phyloP scores from a whole-genome alignment of 30 jellyfish, hydroid and myxozoan species.

The Hydractinia symbiolongicarpus region DNA sequence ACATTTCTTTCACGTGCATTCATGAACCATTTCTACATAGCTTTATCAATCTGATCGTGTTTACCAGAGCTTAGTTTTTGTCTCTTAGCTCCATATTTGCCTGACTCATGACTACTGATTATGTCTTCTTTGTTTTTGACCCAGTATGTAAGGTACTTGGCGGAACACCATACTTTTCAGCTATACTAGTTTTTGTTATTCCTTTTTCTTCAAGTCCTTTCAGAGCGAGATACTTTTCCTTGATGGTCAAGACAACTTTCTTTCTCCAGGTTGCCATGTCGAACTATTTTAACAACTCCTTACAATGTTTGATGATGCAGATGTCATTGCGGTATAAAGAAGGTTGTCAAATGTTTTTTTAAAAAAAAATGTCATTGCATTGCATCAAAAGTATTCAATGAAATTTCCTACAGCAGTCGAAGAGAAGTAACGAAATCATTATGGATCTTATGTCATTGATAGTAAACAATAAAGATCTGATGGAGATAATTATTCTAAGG shows the following conservation, averaged over 20 bases:
- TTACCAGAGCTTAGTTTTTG: conserved; percentile 23
- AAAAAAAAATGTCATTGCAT: not conserved
- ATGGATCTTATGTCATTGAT: not conserved
- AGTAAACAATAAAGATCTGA: not conserved
- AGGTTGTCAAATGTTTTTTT: not conserved
- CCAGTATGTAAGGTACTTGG: conserved; percentile 26
- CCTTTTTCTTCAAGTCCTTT: conserved; percentile 37
- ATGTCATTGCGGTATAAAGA: not conserved
- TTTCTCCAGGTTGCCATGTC: conserved; percentile 15
- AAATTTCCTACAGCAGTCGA: not conserved
- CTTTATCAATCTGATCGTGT: conserved; percentile 23
- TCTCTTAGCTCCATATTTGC: conserved; percentile 22
- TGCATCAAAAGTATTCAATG: not conserved
- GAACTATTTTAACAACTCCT: conserved; percentile 13
- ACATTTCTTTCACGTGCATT: conserved; percentile 36
- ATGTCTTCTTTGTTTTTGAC: conserved; percentile 20
- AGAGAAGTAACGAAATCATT: conserved; percentile 2
- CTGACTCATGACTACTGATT: conserved; percentile 21
- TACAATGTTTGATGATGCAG: conserved; percentile 34
- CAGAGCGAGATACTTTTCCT: conserved; percentile 27
- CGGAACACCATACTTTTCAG: conserved; percentile 33
- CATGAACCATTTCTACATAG: conserved; percentile 29
- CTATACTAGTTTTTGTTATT: not conserved
- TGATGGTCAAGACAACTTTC: conserved; percentile 26
- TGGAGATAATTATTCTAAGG: not conserved